Evolutionary conservation across 1,140 invertebrate genomes (phyloP).

Genomic region (Neodiprion pinetum): DNA sequence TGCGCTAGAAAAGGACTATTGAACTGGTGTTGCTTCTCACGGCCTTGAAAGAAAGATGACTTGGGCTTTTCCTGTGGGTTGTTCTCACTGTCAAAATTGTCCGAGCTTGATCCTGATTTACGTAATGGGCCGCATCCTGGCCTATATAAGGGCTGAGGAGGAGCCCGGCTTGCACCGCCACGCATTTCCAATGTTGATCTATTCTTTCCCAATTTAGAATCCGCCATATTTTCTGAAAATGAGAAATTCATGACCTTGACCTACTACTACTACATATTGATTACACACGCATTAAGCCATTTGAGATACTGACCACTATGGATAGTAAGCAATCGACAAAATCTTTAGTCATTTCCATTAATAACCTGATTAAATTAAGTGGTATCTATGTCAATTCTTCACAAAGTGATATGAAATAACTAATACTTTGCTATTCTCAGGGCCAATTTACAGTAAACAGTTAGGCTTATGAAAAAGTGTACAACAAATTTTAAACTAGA

Average conservation of each 20-base stretch:
- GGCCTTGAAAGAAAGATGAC: conserved; percentile 49
- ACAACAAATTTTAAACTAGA: too few species aligned
- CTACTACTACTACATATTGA: neutral
- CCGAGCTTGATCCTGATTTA: conserved; percentile 60
- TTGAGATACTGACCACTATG: conserved; percentile 11
- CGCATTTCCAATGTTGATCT: conserved; percentile 44
- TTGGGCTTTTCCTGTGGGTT: conserved; percentile 48
- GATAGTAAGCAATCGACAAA: conserved; percentile 14
- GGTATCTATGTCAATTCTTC: neutral
- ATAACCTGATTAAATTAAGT: conserved; percentile 5
- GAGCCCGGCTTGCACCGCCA: conserved; percentile 48
- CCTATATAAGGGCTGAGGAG: conserved; percentile 65
- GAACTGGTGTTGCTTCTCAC: conserved; percentile 42
- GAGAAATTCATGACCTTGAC: neutral
- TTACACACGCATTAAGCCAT: conserved; percentile 12
- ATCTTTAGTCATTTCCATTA: conserved; percentile 1
- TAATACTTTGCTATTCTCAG: too few species aligned
- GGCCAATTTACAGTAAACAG: too few species aligned
- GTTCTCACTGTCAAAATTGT: conserved; percentile 60
- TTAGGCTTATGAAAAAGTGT: too few species aligned
- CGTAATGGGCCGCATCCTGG: conserved; percentile 69
- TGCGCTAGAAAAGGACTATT: conserved; percentile 35
- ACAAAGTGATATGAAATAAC: neutral
- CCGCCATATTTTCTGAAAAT: conserved; percentile 29
- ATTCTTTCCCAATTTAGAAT: conserved; percentile 42